These are phyloP conservation scores for Eremophila alpestris DNA, from an alignment of 2,797 vertebrate genomes.

Conservation along the genomic window DNA sequence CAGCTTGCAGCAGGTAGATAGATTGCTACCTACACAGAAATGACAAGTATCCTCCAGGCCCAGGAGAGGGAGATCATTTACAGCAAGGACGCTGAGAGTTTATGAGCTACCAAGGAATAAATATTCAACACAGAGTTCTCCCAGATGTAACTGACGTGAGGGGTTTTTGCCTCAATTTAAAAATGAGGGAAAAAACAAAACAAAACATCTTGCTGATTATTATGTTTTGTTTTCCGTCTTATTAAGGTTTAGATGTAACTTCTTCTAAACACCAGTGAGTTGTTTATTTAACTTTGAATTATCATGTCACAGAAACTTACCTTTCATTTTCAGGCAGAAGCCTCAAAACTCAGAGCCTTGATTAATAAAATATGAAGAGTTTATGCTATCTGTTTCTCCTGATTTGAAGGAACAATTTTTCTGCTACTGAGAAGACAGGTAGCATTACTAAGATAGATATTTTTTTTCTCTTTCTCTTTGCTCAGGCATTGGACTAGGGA, in stretches of 20 bases:
- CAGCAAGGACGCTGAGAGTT: neutral
- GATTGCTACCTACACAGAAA: conserved; percentile 41
- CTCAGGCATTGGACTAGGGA: neutral
- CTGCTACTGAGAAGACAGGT: neutral
- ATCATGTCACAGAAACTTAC: neutral
- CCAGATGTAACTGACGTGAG: neutral
- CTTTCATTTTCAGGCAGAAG: conserved; percentile 14
- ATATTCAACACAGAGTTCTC: neutral
- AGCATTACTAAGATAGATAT: neutral
- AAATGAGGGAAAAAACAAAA: neutral
- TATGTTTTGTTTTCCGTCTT: neutral
- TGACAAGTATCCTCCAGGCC: conserved; percentile 19
- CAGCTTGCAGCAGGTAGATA: conserved; percentile 4
- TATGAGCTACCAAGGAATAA: conserved; percentile 47
- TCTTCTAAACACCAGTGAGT: neutral
- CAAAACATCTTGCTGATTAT: neutral
- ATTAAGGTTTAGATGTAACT: neutral
- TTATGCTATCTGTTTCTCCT: conserved; percentile 38
- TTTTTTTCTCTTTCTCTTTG: neutral
- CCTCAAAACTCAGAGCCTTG: neutral
- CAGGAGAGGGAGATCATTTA: conserved; percentile 10
- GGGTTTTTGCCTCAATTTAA: neutral
- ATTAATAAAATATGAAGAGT: conserved; percentile 58
- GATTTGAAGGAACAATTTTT: conserved; percentile 21
- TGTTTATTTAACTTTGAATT: conserved; percentile 43